Conservation (phyloP, 2,797 vertebrate species). For the Onychomys torridus region DNA sequence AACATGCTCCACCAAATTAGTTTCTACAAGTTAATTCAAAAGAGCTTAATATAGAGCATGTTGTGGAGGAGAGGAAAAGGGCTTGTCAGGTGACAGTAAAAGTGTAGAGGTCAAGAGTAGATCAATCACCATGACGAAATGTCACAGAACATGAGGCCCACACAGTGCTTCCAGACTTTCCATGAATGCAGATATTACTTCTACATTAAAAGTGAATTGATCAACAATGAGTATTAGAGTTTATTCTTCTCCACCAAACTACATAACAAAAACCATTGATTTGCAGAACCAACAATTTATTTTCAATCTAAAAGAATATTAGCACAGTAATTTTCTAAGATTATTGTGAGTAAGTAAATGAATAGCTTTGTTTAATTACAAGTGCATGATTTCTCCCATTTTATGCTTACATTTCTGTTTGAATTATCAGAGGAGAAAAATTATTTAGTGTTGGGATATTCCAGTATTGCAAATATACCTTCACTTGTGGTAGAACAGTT, state of each 20-base stretch:
- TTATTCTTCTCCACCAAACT: background rate
- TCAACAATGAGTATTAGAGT: background rate
- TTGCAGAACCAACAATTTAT: background rate
- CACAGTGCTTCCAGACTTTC: background rate
- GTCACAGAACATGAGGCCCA: conserved; percentile 15
- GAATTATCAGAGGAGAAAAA: background rate
- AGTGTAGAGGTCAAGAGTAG: conserved; percentile 42
- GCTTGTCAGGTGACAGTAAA: background rate
- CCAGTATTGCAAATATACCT: background rate
- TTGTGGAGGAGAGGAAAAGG: conserved; percentile 23
- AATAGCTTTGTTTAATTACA: conserved; percentile 12
- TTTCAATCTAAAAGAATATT: conserved; percentile 15
- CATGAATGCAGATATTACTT: background rate
- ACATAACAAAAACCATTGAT: conserved; percentile 31
- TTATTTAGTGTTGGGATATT: background rate
- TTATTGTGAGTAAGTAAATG: background rate
- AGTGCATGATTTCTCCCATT: background rate
- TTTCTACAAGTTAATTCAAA: conserved; percentile 71
- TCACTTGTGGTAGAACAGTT: background rate
- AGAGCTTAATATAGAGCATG: conserved; percentile 39
- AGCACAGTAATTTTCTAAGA: background rate
- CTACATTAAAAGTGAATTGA: conserved; percentile 50
- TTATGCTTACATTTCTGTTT: background rate
- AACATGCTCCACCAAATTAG: conserved; percentile 55
- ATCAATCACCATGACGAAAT: conserved; percentile 64